Evolutionary conservation across 2,113 vertebrate genomes (phyloP).

Genomic region (Actenoides lindsayi): DNA sequence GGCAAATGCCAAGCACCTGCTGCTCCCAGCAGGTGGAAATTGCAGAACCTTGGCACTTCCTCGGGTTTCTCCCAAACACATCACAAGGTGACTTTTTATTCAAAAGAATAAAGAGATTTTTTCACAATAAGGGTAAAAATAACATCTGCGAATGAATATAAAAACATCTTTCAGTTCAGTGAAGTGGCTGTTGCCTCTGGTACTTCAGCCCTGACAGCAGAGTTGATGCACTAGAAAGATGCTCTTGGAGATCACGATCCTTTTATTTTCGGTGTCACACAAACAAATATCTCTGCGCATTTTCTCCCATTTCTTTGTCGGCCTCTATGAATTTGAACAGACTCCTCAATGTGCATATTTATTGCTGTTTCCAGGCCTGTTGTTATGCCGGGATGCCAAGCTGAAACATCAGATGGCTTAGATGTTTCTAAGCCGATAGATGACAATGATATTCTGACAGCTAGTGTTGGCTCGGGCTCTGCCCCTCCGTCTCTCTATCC

Average conservation of each 20-base stretch:
- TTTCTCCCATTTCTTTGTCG: background rate
- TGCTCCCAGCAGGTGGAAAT: background rate
- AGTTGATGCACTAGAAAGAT: background rate
- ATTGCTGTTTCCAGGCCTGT: background rate
- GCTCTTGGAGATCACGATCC: background rate
- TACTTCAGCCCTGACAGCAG: background rate
- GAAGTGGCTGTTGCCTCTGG: background rate
- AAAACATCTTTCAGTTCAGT: background rate
- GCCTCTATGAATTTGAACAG: background rate
- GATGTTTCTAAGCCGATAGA: background rate
- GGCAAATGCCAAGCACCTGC: background rate
- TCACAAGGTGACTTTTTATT: constrained; percentile 13
- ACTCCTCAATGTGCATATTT: background rate
- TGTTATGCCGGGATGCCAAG: background rate
- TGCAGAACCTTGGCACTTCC: constrained; percentile 5
- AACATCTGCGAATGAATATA: background rate
- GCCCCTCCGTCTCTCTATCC: constrained; percentile 12
- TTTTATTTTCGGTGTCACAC: background rate
- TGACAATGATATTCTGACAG: constrained; percentile 26
- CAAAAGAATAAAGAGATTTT: background rate
- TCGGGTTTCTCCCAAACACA: background rate
- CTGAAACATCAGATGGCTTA: constrained; percentile 23
- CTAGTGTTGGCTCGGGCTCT: background rate
- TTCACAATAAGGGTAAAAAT: background rate
- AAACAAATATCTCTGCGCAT: background rate